phyloP scores from a whole-genome alignment of 2,113 vertebrate species.

The Tonatia bakeri region DNA sequence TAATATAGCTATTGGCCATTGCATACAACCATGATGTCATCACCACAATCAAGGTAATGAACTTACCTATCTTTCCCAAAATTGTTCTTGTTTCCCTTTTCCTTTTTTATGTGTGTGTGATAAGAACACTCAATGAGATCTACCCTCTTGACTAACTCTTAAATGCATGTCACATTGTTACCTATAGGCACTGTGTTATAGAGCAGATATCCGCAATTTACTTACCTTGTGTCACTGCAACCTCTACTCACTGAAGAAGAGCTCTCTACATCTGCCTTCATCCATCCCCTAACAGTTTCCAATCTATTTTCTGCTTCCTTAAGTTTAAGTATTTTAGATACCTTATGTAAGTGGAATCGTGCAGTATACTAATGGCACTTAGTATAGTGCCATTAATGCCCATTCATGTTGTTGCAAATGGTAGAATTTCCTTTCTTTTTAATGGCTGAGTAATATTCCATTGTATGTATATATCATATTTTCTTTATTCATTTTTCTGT shows the following conservation, averaged over 20 bases:
- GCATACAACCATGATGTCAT: background rate
- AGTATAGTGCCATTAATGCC: background rate
- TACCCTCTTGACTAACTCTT: background rate
- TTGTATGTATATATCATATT: background rate
- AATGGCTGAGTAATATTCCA: background rate
- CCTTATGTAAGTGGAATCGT: background rate
- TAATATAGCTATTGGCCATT: background rate
- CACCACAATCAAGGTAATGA: background rate
- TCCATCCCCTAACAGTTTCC: background rate
- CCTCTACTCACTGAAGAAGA: background rate
- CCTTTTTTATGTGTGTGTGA: background rate
- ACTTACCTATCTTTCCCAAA: background rate
- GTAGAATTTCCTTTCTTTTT: background rate
- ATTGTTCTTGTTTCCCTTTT: background rate
- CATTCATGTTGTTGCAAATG: background rate
- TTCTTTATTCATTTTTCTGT: background rate
- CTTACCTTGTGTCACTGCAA: background rate
- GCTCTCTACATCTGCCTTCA: background rate
- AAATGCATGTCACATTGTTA: background rate
- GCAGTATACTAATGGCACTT: background rate
- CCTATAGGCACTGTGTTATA: background rate
- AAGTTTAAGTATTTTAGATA: background rate
- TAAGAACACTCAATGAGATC: background rate
- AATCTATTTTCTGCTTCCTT: background rate
- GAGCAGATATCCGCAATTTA: background rate